Base-by-base conservation (phyloP, 2,797 vertebrate species). In the Allobates femoralis region DNA sequence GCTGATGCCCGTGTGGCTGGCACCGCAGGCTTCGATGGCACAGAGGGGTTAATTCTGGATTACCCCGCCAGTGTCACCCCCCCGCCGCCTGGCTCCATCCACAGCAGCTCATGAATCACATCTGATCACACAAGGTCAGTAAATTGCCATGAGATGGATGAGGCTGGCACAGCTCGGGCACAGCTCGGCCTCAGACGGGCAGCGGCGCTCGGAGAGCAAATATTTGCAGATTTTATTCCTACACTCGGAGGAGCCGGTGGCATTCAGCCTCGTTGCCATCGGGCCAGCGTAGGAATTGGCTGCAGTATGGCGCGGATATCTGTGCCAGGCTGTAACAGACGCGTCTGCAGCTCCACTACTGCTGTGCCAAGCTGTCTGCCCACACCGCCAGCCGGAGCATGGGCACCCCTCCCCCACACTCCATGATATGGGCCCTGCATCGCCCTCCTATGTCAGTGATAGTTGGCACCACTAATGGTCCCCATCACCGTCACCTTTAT, bases 61-160 rank as follows among this genome's bases (percentile, higher is more conserved):
- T n/a, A n/a, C n/a, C n/a, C n/a, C n/a, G n/a, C n/a, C 12, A 14
- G 16, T 18, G 5, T 76, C 19, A n/a, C n/a, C 11, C 11, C 64
- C 58, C 12, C 7, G 23, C 58, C n/a, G 26, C 50, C 28, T 15
- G 62, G 78, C 55, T 62, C 67, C 1, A 23, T 12, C 12, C 62
- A 26, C 5, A 23, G n/a, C 55, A 16, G 67, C 69, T 74, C 62
- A 67, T 67, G 75, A 79, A 79, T 85, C 83, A 69, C 28, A 15
- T 67, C 60, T 69, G 83, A 85, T 79, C 34, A 67, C 41, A 21
- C 50, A 71, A 79, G 75, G 75, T 85, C 83, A 85, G 30, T 56
- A 79, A 79, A 79, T 71, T 71, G 60, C 23, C 75, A 41, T 41
- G 62, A 85, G 76, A 79, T 69, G 19, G 30, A 12, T 79, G 12